Conservation (phyloP, 2,113 vertebrate species). For the Setophaga kirtlandii region DNA sequence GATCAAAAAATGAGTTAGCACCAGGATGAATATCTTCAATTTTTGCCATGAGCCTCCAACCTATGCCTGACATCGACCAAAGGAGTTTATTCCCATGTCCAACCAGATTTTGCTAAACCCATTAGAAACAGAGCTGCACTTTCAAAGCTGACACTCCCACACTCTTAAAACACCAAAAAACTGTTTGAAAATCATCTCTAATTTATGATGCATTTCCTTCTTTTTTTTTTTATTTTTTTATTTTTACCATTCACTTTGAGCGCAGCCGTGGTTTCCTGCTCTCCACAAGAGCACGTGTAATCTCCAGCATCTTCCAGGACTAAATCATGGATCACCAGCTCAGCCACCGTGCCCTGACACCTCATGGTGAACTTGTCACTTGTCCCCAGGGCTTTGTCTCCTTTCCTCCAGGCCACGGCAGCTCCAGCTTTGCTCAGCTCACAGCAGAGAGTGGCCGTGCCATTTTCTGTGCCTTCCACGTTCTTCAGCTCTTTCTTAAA, state of each 20-base stretch:
- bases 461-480: conserved; percentile 37
- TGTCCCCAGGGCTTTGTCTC: conserved; percentile 18
- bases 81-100: not conserved
- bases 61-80: not conserved
- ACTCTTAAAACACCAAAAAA: not conserved
- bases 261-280: conserved; percentile 79
- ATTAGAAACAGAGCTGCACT: not conserved
- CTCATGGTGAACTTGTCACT: conserved; percentile 75
- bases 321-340: conserved; percentile 74
- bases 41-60: not conserved
- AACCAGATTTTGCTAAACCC: not conserved
- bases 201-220: accelerated
- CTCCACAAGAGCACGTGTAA: conserved; percentile 84
- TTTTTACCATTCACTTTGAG: conserved; percentile 79
- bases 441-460: conserved; percentile 47
- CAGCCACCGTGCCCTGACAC: conserved; percentile 59
- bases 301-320: conserved; percentile 74
- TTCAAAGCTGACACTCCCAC: not conserved
- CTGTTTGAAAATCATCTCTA: not conserved
- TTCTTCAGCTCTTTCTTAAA: conserved; percentile 59
- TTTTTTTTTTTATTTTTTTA: not conserved
- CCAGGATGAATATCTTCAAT: not conserved
- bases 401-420: conserved; percentile 66
- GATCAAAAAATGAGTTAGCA: not conserved
- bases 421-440: conserved; percentile 55